Evolutionary conservation across 1,140 invertebrate species (phyloP).

Genomic region (Branchinecta lindahli): DNA sequence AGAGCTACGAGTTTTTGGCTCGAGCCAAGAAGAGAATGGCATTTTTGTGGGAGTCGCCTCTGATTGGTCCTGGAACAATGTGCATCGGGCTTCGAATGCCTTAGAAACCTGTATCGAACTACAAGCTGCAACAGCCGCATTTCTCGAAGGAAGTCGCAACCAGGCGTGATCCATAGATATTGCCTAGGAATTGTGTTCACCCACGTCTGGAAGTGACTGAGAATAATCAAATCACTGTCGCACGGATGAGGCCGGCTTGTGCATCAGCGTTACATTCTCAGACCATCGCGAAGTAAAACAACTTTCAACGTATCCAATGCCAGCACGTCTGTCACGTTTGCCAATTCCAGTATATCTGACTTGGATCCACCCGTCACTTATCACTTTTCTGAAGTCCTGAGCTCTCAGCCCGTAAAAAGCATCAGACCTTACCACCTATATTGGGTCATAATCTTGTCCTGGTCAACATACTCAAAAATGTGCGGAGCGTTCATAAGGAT

Average conservation of each 20-base stretch:
- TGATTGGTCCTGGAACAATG: no score
- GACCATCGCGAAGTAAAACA: background rate
- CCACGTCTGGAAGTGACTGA: no score
- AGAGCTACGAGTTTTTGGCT: no score
- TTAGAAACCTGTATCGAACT: no score
- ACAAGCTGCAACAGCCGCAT: no score
- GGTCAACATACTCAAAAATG: constrained; percentile 97
- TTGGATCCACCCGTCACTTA: background rate
- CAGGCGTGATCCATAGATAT: no score
- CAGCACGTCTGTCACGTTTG: background rate
- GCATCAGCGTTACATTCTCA: background rate
- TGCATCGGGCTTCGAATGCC: no score
- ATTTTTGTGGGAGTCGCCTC: no score
- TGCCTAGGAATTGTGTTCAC: no score
- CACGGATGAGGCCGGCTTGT: background rate
- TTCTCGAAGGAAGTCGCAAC: no score
- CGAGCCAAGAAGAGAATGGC: no score
- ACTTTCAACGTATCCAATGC: background rate
- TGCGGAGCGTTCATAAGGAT: constrained; percentile 98
- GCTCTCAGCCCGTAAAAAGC: background rate
- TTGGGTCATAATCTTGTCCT: constrained; percentile 87
- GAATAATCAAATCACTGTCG: no score
- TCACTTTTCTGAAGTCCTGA: background rate
- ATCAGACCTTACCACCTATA: constrained; percentile 54
- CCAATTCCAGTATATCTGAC: background rate